These are phyloP conservation scores for Emydoidea blandingii DNA, from an alignment of 2,797 vertebrate species.

Conservation along the genomic window DNA sequence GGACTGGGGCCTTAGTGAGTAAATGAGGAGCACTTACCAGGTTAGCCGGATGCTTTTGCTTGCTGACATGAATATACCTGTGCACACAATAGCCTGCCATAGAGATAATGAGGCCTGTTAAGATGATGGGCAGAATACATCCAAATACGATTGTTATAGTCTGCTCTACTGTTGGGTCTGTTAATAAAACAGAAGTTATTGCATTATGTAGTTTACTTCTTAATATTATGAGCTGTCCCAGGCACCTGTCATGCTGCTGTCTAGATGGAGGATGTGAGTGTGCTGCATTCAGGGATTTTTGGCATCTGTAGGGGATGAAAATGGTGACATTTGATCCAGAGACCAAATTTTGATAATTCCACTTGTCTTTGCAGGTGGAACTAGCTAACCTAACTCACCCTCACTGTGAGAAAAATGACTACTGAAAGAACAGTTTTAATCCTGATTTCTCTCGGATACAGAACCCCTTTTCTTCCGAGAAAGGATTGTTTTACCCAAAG, in stretches of 20 bases:
- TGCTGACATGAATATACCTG: constrained; percentile 75
- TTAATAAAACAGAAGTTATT: constrained; percentile 43
- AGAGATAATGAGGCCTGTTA: constrained; percentile 68
- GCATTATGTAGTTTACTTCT: neutral
- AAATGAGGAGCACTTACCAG: constrained; percentile 76
- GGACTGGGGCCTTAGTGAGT: neutral
- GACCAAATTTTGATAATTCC: neutral
- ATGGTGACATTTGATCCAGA: neutral
- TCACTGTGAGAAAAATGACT: constrained; percentile 15
- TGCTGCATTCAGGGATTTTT: neutral
- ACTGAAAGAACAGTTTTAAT: neutral
- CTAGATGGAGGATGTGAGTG: neutral
- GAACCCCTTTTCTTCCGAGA: neutral
- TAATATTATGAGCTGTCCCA: neutral
- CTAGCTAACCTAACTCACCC: neutral
- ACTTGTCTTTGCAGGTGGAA: neutral
- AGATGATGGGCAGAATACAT: constrained; percentile 70
- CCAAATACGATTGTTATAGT: constrained; percentile 69
- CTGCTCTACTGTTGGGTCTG: constrained; percentile 73
- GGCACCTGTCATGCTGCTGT: neutral
- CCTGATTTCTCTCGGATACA: constrained; percentile 4
- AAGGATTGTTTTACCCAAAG: neutral
- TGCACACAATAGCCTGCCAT: constrained; percentile 71
- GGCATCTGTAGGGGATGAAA: neutral
- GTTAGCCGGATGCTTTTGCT: constrained; percentile 80